These are phyloP conservation scores for Drosophila jambulina DNA, from an alignment of 1,140 invertebrate genomes.

Conservation along the genomic window DNA sequence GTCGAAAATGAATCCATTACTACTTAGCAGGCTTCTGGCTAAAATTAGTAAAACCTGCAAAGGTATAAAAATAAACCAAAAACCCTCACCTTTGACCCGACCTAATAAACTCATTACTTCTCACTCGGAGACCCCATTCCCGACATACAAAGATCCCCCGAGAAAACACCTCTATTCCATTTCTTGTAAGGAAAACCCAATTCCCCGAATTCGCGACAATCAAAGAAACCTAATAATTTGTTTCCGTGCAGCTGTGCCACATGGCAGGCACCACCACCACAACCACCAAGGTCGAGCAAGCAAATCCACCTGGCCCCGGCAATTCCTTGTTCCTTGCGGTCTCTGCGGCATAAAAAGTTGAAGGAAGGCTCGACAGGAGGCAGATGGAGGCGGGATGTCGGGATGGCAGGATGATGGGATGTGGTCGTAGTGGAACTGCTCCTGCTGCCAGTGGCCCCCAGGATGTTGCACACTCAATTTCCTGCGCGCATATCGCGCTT, in stretches of 20 bases:
- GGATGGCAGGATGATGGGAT: conserved; percentile 1
- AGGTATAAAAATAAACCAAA: too few relatives aligned
- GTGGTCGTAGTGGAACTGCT: not conserved
- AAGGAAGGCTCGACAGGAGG: conserved; percentile 9
- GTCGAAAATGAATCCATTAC: too few relatives aligned
- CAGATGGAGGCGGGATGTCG: not conserved
- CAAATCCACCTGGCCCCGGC: conserved; percentile 58
- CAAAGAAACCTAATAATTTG: conserved; percentile 4
- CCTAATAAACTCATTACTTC: not conserved
- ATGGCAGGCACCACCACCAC: conserved; percentile 6
- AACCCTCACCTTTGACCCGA: too few relatives aligned
- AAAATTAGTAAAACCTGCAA: too few relatives aligned
- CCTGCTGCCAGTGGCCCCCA: conserved; percentile 17
- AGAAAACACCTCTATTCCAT: too few relatives aligned
- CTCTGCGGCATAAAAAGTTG: conserved; percentile 31
- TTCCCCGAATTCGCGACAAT: not conserved
- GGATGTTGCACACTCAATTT: conserved; percentile 82
- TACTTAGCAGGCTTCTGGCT: too few relatives aligned
- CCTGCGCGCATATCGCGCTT: conserved; percentile 78
- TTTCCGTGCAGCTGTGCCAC: conserved; percentile 16
- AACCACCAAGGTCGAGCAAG: conserved; percentile 55
- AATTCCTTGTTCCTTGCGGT: conserved; percentile 29
- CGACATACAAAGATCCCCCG: too few relatives aligned
- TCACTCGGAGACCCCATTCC: too few relatives aligned
- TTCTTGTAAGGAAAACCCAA: not conserved